Base-by-base conservation (phyloP, 2,888 invertebrate genomes). In the Athrips mouffetella region DNA sequence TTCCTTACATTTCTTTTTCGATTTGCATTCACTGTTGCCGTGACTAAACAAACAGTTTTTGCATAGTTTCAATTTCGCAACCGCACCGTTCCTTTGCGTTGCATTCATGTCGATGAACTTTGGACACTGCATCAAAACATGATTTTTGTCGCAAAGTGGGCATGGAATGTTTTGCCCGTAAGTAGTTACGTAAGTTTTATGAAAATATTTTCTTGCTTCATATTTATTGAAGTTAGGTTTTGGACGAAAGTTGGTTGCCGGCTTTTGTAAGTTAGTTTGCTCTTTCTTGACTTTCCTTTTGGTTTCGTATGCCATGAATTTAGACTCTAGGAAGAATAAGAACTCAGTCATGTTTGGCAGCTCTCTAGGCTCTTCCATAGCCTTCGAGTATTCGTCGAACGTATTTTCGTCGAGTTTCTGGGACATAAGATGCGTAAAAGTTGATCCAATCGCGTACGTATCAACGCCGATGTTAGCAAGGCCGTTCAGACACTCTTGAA, bases 371-470 rank as follows among this genome's bases (percentile, higher is more conserved):
- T 45, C 16, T 13, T 45, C 41, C 8, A 35, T 13, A 0, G 41
- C 37, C 4, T 53, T 52, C 25, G 49, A 51, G 25, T 59, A 57
- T 5, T 50, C 51, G 2, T 18, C 39, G 16, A 53, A 51, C 1
- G 53, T 56, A 6, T 49, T 47, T 4, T 21, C 4, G 30, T 59
- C 55, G 10, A 59, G 35, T 39, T 59, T 59, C 40, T 51, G 46
- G 3, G 42, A 20, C 11, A 57, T 13, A 5, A 56, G 15, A 40
- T 59, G 54, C 0, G 55, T 2, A 59, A 7, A 1, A 59, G 8
- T 1, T 57, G 57, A 16, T 56, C 57, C 57, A 54, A 59, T n/a
- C 1, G 54, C 47, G 3, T 27, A 21, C 2, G 49, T 53, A 21
- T 54, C 49, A 1, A 57, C 25, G 1, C 52, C 50, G n/a, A 56